Percentiles rank a stretch among this genome's conserved stretches.
phyloP scores from a whole-genome alignment of 2,888 invertebrate species.

The Harpalus rufipes region DNA sequence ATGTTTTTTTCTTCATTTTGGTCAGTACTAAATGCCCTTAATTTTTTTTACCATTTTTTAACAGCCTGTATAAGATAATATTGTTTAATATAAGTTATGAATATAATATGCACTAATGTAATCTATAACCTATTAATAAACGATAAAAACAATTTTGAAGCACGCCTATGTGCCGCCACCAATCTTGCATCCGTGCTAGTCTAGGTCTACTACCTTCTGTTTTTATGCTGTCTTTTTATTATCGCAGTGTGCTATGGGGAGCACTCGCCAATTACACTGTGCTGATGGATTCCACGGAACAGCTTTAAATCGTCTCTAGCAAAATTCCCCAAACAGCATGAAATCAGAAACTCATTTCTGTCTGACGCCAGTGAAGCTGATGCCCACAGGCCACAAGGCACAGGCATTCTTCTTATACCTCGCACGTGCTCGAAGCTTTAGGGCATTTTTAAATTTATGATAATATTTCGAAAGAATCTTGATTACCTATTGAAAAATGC shows the following conservation, averaged over 20 bases:
- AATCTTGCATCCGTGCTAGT: neutral
- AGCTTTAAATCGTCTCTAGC: slow-evolving; percentile 36
- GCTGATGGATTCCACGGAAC: slow-evolving; percentile 67
- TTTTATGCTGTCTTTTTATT: slow-evolving; percentile 56
- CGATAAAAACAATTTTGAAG: neutral
- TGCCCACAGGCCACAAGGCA: too few species aligned
- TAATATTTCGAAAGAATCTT: slow-evolving; percentile 12
- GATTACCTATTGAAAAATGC: slow-evolving; percentile 5
- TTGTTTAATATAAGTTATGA: too few species aligned
- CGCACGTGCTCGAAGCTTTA: slow-evolving; percentile 18
- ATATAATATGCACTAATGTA: too few species aligned
- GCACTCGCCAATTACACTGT: slow-evolving; percentile 71
- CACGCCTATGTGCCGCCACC: neutral
- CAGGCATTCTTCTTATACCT: neutral
- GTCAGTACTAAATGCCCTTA: too few species aligned
- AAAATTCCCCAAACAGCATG: slow-evolving; percentile 72
- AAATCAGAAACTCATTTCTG: slow-evolving; percentile 75
- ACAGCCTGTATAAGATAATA: too few species aligned
- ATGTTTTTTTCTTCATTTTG: too few species aligned
- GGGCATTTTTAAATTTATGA: slow-evolving; percentile 25
- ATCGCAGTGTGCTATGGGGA: slow-evolving; percentile 61
- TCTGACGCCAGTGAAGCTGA: slow-evolving; percentile 24
- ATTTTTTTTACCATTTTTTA: too few species aligned
- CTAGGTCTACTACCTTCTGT: neutral
- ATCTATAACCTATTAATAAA: too few species aligned